Evolutionary conservation across 2,797 vertebrate genomes (phyloP).

Genomic region (Paedocypris micromegethes): DNA sequence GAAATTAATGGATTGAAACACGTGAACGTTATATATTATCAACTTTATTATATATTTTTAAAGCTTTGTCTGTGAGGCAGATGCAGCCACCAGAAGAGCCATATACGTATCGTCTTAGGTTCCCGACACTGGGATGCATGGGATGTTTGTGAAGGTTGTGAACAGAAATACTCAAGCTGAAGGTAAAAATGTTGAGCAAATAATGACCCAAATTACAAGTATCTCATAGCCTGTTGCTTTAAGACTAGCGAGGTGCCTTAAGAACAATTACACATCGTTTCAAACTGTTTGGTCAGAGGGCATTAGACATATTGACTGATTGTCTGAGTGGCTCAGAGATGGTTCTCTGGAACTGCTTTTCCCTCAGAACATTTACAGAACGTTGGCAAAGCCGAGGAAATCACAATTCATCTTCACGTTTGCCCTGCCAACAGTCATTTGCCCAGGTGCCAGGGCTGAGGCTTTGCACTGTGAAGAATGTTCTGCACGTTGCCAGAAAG

Average conservation of each 20-base stretch:
- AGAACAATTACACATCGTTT: constrained; percentile 18
- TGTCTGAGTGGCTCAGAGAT: constrained; percentile 10
- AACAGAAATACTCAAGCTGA: too few relatives aligned
- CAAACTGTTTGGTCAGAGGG: constrained; percentile 33
- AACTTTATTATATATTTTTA: too few relatives aligned
- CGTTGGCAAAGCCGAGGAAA: constrained; percentile 20
- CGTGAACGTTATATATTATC: too few relatives aligned
- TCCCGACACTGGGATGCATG: too few relatives aligned
- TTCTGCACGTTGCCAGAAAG: constrained; percentile 24
- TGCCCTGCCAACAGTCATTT: constrained; percentile 35
- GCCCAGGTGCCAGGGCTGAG: constrained; percentile 39
- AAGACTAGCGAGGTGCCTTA: neutral
- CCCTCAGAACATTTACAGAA: constrained; percentile 13
- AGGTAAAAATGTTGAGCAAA: neutral
- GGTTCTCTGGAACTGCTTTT: constrained; percentile 6
- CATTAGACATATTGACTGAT: neutral
- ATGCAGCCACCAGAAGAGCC: too few relatives aligned
- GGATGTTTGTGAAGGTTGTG: too few relatives aligned
- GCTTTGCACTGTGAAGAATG: constrained; percentile 43
- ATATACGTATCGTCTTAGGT: too few relatives aligned
- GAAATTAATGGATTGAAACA: too few relatives aligned
- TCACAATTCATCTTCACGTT: constrained; percentile 33
- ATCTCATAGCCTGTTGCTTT: neutral
- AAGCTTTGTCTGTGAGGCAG: too few relatives aligned
- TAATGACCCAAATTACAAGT: neutral